These are phyloP conservation scores for Heliconius melpomene DNA, from an alignment of 1,140 invertebrate species.

Conservation along the genomic window DNA sequence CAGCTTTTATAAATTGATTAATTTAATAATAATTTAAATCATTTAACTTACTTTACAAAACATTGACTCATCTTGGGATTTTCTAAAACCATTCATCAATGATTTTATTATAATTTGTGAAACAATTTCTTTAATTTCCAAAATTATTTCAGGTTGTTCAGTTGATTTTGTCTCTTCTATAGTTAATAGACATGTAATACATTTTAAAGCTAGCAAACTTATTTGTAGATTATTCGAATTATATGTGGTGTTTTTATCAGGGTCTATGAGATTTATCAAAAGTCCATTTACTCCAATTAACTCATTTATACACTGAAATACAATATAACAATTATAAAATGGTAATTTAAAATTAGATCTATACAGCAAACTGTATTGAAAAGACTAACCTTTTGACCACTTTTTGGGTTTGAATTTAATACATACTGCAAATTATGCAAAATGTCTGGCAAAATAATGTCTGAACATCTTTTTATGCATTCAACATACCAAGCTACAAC, in stretches of 20 bases:
- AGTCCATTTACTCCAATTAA: slow-evolving; percentile 62
- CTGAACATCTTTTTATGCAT: slow-evolving; percentile 63
- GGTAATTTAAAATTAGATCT: not conserved
- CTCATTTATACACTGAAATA: slow-evolving; percentile 60
- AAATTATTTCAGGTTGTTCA: slow-evolving; percentile 36
- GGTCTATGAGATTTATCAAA: slow-evolving; percentile 54
- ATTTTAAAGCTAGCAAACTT: slow-evolving; percentile 58
- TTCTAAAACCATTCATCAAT: slow-evolving; percentile 59
- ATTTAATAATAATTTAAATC: not conserved
- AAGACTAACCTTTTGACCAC: slow-evolving; percentile 53
- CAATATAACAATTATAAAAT: slow-evolving; percentile 11
- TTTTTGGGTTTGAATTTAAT: slow-evolving; percentile 53
- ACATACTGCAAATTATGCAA: slow-evolving; percentile 67
- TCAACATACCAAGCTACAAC: slow-evolving; percentile 64
- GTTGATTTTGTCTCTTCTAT: slow-evolving; percentile 52
- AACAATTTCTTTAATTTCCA: slow-evolving; percentile 54
- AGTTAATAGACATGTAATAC: slow-evolving; percentile 52
- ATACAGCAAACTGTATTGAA: not conserved
- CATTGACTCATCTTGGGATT: slow-evolving; percentile 62
- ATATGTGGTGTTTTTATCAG: slow-evolving; percentile 40
- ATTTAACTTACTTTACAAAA: slow-evolving; percentile 66
- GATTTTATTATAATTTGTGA: slow-evolving; percentile 55
- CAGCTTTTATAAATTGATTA: too few species aligned
- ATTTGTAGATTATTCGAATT: slow-evolving; percentile 57
- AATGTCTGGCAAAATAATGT: slow-evolving; percentile 67